Evolutionary conservation across 2,888 invertebrate genomes (phyloP), one percentile per base, ranked within the genome.

Genomic region (Rapana venosa): DNA sequence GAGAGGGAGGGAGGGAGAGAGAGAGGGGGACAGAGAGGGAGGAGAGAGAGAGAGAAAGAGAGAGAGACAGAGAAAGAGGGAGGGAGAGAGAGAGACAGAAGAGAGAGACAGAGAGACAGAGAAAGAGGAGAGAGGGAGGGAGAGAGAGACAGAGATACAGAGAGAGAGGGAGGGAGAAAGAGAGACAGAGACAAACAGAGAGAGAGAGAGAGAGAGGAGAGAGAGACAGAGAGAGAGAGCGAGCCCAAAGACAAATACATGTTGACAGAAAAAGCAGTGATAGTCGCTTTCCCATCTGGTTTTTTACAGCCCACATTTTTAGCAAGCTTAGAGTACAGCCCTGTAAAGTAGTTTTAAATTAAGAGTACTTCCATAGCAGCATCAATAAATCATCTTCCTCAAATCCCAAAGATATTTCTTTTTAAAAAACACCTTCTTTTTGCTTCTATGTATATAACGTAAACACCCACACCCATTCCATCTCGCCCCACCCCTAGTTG

Each of bases 11-110:
- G 66, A 66, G 66, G 13, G 66, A 66, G 66, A 13, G 66, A 66
- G 66, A 66, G 66, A 66, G 66, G n/a, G n/a, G n/a, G n/a, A n/a
- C n/a, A 66, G 66, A 66, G 66, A 66, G 66, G n/a, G 84, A 56
- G 47, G 2, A 8, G 47, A 8, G 47, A 11, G 36, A 8, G 35
- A 84, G 35, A 56, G 26, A 47, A 17, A 84, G 26, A 84, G 35
- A 84, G 84, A n/a, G 35, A 84, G 36, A 84, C 8, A 84, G 26
- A 84, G 56, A 36, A n/a, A 20, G 20, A 17, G 11, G 35, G 17
- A 36, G 35, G 20, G n/a, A 84, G 35, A 84, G 26, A 84, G 26
- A 47, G 47, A 35, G 47, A 84, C 13, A 36, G 84, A 17, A 36
- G 35, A 20, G 35, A 4, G 36, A 84, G 35, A 35, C 4, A 84